These are phyloP conservation scores for Macrobrachium nipponense DNA, from an alignment of 1,140 invertebrate species.

Conservation along the genomic window DNA sequence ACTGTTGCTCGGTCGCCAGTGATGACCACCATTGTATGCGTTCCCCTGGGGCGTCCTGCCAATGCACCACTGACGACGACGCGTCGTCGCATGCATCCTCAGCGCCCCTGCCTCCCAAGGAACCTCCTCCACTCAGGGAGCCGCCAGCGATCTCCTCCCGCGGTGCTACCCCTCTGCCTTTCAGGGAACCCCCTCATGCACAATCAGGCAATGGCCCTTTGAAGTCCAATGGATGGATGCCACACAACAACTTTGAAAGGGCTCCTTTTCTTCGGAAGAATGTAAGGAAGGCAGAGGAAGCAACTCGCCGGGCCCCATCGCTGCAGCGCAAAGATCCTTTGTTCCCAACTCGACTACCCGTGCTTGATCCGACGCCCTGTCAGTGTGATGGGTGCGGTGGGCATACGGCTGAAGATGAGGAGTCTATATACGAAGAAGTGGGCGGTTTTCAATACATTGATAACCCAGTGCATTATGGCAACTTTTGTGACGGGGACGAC, in stretches of 20 bases:
- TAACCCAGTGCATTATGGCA: background rate
- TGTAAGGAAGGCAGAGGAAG: background rate
- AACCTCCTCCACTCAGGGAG: background rate
- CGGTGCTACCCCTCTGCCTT: constrained; percentile 24
- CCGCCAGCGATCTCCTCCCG: background rate
- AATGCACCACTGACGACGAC: no score
- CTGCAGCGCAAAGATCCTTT: background rate
- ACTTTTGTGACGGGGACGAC: background rate
- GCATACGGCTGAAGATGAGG: constrained; percentile 9
- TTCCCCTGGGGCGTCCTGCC: no score
- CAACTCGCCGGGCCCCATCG: background rate
- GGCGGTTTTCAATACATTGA: constrained; percentile 28
- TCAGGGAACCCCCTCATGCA: background rate
- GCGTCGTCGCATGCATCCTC: no score
- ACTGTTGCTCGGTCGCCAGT: constrained; percentile 25
- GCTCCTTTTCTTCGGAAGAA: no score
- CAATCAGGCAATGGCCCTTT: no score
- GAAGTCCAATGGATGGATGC: no score
- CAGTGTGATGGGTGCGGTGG: constrained; percentile 32
- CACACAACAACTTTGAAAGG: background rate
- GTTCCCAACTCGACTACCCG: background rate
- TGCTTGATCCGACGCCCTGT: background rate
- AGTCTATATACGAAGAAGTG: constrained; percentile 43
- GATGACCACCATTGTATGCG: background rate
- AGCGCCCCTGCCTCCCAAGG: no score